Base-by-base conservation (phyloP, 2,888 invertebrate genomes). In the Arctia plantaginis region DNA sequence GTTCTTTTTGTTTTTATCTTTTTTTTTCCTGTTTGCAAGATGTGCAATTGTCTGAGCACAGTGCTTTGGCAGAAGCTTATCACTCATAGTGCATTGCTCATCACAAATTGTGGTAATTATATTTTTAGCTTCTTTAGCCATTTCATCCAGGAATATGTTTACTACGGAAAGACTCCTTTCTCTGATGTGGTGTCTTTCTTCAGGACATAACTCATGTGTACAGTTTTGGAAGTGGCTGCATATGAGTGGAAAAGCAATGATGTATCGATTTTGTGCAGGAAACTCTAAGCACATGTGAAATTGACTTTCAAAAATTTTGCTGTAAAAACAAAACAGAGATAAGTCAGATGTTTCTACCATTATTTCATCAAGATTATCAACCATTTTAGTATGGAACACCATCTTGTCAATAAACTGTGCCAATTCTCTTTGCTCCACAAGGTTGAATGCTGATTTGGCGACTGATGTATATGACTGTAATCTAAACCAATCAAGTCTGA, bases 231-330 rank as follows among this genome's bases (percentile, higher is more conserved):
- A 99, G 93, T 99, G 99, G 81, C 99, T 98, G 93, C 99, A 99
- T 85, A 99, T 98, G 74, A 99, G 96, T 15, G 99, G 99, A 92
- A 99, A 99, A 71, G 99, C 99, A 82, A 99, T 98, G 80, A 99
- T 99, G 91, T 98, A 99, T 65, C 99, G 97, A 93, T 99, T 99
- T 94, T 99, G 99, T 35, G 99, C 99, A 47, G 99, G 99, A 90
- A 99, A 99, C 92, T 99, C 99, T 83, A 99, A 96, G 93, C 99
- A 99, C 98, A 99, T 99, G 89, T 99, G 99, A 91, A 99, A 99
- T 93, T 99, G 99, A 88, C 98, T 99, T 92, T 99, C 99, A 94
- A 99, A 99, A 91, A 99, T 98, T 95, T 98, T 98, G 88, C 98
- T 99, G 92, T 99, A 99, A 90, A 99, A 99, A 92, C 99, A 99